Evolutionary conservation across 2,113 vertebrate genomes (phyloP).

Genomic region (Protobothrops flavoviridis): DNA sequence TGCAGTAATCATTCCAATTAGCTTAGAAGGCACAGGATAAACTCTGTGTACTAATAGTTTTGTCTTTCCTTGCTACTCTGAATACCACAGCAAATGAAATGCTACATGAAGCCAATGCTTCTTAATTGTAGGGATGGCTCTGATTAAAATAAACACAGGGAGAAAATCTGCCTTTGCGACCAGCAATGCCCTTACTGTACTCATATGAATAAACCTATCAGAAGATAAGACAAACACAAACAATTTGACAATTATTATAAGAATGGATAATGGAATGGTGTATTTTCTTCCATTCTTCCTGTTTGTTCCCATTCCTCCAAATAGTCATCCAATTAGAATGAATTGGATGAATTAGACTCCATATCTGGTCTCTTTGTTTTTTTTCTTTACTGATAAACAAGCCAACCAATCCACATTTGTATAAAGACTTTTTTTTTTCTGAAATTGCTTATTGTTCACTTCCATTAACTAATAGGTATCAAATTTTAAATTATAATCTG

Average conservation of each 20-base stretch:
- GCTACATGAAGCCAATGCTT: background rate
- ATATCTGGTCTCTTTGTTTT: background rate
- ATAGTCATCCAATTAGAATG: background rate
- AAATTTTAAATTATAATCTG: background rate
- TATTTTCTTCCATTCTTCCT: background rate
- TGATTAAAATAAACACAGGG: constrained; percentile 31
- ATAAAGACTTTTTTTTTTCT: background rate
- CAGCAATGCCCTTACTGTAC: background rate
- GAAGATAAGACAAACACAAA: background rate
- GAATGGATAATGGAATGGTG: background rate
- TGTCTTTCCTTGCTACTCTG: background rate
- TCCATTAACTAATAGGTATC: background rate
- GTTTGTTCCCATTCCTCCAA: background rate
- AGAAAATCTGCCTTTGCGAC: constrained; percentile 19
- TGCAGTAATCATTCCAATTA: background rate
- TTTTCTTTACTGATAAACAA: background rate
- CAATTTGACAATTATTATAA: background rate
- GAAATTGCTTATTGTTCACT: background rate
- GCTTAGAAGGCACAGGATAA: background rate
- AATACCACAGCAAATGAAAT: background rate
- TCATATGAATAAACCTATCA: background rate
- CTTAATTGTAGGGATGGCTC: background rate
- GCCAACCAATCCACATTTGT: background rate
- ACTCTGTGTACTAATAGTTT: background rate
- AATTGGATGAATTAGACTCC: background rate